These are phyloP conservation scores for Drosophila lacicola DNA, from an alignment of 2,888 invertebrate genomes.

Conservation along the genomic window DNA sequence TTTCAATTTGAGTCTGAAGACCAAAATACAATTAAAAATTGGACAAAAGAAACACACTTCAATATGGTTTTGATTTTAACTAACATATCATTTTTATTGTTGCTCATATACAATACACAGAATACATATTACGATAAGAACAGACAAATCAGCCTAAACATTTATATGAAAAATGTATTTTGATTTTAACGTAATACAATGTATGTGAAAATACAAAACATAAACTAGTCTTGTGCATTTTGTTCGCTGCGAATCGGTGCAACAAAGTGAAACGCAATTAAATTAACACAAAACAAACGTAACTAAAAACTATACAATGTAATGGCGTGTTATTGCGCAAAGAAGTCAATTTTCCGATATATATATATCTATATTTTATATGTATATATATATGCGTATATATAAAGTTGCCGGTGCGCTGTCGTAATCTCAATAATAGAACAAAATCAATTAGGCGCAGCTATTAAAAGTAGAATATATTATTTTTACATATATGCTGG, in stretches of 20 bases:
- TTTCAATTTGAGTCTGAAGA: conserved; percentile 13
- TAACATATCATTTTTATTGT: conserved; percentile 64
- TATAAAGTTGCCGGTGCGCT: conserved; percentile 38
- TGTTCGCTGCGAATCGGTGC: conserved; percentile 20
- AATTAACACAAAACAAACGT: conserved; percentile 53
- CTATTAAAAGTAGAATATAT: conserved; percentile 28
- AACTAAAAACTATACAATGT: conserved; percentile 60
- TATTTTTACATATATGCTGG: conserved; percentile 35
- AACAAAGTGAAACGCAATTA: conserved; percentile 28
- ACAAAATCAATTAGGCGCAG: conserved; percentile 44
- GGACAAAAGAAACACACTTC: background rate
- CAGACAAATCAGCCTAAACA: conserved; percentile 58
- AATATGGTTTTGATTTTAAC: conserved; percentile 30
- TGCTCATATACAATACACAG: conserved; percentile 56
- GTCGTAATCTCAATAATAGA: conserved; percentile 44
- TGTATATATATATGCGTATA: conserved; percentile 9
- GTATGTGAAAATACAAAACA: conserved; percentile 36
- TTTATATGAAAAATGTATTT: conserved; percentile 27
- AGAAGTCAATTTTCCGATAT: conserved; percentile 30
- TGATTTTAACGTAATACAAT: conserved; percentile 25
- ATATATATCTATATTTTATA: conserved; percentile 11
- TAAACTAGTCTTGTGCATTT: conserved; percentile 28
- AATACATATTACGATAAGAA: conserved; percentile 59
- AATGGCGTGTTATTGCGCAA: conserved; percentile 68
- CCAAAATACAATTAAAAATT: conserved; percentile 4